Evolutionary conservation across 2,113 vertebrate genomes (phyloP), one percentile per base, ranked within the genome.

Genomic region (Ceratotherium simum): DNA sequence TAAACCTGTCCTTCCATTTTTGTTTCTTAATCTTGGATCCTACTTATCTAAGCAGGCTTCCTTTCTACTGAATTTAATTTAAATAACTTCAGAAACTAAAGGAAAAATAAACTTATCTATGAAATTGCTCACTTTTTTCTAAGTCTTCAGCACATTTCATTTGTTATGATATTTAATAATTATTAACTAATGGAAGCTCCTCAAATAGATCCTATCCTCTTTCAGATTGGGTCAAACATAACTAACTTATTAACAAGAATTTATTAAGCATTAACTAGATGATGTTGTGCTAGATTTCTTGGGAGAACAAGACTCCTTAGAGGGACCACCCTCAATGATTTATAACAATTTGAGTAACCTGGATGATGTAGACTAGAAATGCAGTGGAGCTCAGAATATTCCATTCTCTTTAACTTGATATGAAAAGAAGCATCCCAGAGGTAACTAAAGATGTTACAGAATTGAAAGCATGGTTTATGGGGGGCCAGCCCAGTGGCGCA

Each of bases 21-120:
- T 48, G 39, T 56, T 79, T 75, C 56, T 86, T 81, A 82, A 89
- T 93, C 64, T 64, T 88, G 51, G 65, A 54, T 72, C 29, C 69
- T 88, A 70, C 51, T 85, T 96, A 85, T 81, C 46, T 79, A 93
- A 73, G 14, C 36, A 81, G 27, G 8, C 29, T 48, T 92, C 64
- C 42, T 91, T 69, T 91, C 81, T 70, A 48, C 27, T 78, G 29
- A 12, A 85, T 83, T 90, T 39, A 87, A 86, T 87, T 92, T 88
- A 79, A 76, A 36, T 85, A 93, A 89, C 33, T 97, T 82, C 54
- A 95, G 39, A 97, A 94, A 73, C 13, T 27, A 98, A 95, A 91
- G 20, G 7, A 91, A 81, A 96, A 91, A 14, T 89, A 81, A 89
- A 33, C 20, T 87, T 70, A 88, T 36, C 72, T 72, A 78, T 56